These are phyloP conservation scores for Ips typographus DNA, from an alignment of 1,140 invertebrate species.

Conservation along the genomic window DNA sequence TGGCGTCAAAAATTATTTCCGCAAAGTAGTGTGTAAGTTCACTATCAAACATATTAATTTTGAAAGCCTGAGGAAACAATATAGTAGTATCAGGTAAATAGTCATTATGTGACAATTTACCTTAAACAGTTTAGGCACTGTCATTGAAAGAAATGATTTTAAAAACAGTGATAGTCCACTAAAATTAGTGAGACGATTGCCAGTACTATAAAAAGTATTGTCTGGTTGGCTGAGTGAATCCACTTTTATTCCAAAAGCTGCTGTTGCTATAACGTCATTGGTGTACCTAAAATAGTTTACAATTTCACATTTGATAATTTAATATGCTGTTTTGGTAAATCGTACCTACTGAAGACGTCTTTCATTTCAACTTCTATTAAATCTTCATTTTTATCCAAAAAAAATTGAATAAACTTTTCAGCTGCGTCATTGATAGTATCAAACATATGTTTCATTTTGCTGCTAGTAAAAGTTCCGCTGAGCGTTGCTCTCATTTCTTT, in stretches of 20 bases:
- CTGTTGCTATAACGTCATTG: constrained; percentile 51
- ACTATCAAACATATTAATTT: background rate
- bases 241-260: constrained; percentile 50
- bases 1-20: constrained; percentile 47
- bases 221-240: constrained; percentile 46
- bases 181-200: constrained; percentile 43
- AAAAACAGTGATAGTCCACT: constrained; percentile 40
- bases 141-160: constrained; percentile 12
- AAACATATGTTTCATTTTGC: constrained; percentile 52
- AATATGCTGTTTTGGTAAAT: constrained; percentile 19
- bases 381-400: constrained; percentile 36
- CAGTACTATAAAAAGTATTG: constrained; percentile 49
- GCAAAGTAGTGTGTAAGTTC: constrained; percentile 36
- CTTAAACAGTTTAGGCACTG: constrained; percentile 15
- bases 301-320: constrained; percentile 6
- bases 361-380: constrained; percentile 39
- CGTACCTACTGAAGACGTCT: constrained; percentile 41
- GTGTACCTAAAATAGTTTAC: constrained; percentile 36
- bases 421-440: constrained; percentile 43
- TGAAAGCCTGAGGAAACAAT: background rate
- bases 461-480: constrained; percentile 51
- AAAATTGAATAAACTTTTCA: constrained; percentile 44
- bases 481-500: constrained; percentile 49
- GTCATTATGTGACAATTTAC: background rate
- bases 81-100: background rate